Percentiles rank a stretch among this genome's conserved stretches.
Conservation (phyloP, 1,140 invertebrate genomes). For the Drosophila subpulchrella region DNA sequence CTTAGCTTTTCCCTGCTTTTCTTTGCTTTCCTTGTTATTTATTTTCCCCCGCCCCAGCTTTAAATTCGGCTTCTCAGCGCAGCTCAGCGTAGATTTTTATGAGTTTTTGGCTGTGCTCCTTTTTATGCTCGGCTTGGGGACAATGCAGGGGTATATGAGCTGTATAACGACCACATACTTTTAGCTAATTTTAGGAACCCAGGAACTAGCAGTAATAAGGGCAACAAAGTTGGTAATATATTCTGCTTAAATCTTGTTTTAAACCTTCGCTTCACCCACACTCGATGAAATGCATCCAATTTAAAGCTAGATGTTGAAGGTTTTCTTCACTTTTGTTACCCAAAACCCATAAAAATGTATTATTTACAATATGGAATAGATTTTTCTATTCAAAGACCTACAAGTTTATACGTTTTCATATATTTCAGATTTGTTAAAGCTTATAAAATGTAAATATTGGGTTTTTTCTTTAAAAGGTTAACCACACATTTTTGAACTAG, state of each 20-base stretch:
- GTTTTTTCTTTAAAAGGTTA: not conserved
- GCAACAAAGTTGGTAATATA: conserved; percentile 15
- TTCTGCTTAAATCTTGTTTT: not conserved
- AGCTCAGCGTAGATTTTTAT: conserved; percentile 62
- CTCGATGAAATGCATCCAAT: not conserved
- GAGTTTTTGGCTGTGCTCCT: conserved; percentile 49
- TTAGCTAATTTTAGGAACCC: conserved; percentile 26
- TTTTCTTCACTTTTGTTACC: too few species aligned
- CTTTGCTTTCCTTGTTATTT: not conserved
- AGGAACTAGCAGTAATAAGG: not conserved
- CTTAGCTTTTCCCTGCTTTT: conserved; percentile 10
- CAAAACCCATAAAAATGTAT: too few species aligned
- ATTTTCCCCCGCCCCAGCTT: not conserved
- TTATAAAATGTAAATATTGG: too few species aligned
- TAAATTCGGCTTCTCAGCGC: conserved; percentile 9
- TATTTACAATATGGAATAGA: too few species aligned
- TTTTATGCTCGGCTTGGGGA: conserved; percentile 26
- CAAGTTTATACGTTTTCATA: too few species aligned
- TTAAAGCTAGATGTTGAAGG: not conserved
- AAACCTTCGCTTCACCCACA: not conserved
- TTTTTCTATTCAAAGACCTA: too few species aligned
- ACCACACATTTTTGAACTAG: not conserved
- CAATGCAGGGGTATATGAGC: conserved; percentile 25
- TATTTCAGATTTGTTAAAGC: too few species aligned
- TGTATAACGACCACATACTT: conserved; percentile 7